A percentile compares a stretch with the other conserved stretches of the same genome.
These are phyloP conservation scores for Coenonympha glycerion DNA, from an alignment of 2,888 invertebrate species.

Conservation along the genomic window DNA sequence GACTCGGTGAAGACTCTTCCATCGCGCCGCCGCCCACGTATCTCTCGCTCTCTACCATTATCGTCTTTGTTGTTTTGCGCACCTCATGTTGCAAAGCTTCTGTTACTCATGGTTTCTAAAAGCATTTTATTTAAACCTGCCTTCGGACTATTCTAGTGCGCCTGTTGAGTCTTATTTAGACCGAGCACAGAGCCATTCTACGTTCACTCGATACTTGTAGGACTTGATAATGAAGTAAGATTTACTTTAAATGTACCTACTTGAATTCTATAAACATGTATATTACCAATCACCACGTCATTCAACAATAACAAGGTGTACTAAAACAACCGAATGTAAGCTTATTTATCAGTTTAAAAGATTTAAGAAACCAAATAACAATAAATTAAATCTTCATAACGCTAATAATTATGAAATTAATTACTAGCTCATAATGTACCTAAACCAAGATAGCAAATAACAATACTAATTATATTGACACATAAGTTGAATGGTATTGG, in stretches of 20 bases:
- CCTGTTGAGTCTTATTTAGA: not conserved
- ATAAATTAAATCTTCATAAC: no score
- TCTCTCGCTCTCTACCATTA: constrained; percentile 28
- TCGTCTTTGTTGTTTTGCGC: constrained; percentile 36
- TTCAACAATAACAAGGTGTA: no score
- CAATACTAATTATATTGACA: constrained; percentile 18
- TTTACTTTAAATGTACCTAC: no score
- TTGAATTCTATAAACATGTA: no score
- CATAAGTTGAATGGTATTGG: constrained; percentile 30
- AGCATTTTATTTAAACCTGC: constrained; percentile 19
- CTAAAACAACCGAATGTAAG: no score
- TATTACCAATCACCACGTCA: no score
- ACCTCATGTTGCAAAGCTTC: constrained; percentile 28
- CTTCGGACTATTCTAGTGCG: constrained; percentile 4
- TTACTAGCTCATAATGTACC: not conserved
- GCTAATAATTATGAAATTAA: not conserved
- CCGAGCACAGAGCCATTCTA: not conserved
- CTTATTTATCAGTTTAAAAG: no score
- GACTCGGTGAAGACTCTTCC: constrained; percentile 29
- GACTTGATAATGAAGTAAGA: no score
- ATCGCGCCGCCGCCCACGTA: constrained; percentile 18
- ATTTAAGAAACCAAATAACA: no score
- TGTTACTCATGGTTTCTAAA: constrained; percentile 33
- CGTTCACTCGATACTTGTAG: no score
- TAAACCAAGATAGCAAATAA: not conserved